Evolutionary conservation across 2,113 vertebrate genomes (phyloP).

Genomic region (Myrmecophaga tridactyla): DNA sequence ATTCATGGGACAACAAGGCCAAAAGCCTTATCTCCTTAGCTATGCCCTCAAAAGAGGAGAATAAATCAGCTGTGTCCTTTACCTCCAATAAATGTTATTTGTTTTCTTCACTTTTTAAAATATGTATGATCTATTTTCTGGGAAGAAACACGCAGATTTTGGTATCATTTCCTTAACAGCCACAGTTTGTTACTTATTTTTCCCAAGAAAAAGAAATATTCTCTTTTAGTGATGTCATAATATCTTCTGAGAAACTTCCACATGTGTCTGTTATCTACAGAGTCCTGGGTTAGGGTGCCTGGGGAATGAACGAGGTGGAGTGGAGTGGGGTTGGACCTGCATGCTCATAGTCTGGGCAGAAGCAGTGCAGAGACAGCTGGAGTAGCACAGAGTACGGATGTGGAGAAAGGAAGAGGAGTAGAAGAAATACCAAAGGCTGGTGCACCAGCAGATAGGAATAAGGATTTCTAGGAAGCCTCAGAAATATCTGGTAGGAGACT

Average conservation of each 20-base stretch:
- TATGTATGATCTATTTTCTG: slow-evolving; percentile 30
- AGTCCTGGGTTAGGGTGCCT: background rate
- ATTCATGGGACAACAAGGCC: background rate
- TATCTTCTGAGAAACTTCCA: background rate
- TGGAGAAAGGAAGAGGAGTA: background rate
- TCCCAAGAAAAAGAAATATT: background rate
- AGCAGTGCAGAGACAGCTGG: background rate
- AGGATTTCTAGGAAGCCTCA: background rate
- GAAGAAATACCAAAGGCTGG: background rate
- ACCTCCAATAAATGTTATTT: slow-evolving; percentile 5
- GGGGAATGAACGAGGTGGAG: background rate
- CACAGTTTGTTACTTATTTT: background rate
- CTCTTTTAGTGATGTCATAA: background rate
- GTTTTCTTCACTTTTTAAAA: slow-evolving; percentile 41
- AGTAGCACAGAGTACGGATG: background rate
- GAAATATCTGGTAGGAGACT: background rate
- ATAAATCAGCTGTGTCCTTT: slow-evolving; percentile 30
- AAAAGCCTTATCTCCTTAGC: background rate
- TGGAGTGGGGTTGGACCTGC: background rate
- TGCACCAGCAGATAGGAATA: background rate
- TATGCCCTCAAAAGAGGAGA: background rate
- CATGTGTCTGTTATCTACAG: background rate
- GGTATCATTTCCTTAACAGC: slow-evolving; percentile 4
- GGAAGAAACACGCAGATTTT: slow-evolving; percentile 29
- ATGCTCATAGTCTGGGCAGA: background rate